Evolutionary conservation across 2,797 vertebrate species (phyloP).

Genomic region (Micropoecilia bifurca): DNA sequence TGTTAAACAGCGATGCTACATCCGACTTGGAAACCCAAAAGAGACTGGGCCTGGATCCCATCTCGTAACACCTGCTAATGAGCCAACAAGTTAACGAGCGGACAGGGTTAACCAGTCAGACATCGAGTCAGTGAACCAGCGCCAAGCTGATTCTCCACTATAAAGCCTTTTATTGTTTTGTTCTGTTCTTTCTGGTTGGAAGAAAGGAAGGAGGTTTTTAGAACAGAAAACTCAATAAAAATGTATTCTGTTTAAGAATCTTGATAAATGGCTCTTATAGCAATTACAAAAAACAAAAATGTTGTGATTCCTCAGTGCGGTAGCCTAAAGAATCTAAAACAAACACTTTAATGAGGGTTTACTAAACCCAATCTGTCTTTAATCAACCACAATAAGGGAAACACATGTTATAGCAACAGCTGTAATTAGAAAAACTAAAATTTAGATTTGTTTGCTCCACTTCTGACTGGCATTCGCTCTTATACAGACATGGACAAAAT

Average conservation of each 20-base stretch:
- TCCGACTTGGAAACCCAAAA: constrained; percentile 51
- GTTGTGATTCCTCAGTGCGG: neutral
- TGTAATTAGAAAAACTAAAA: neutral
- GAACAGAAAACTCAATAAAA: constrained; percentile 54
- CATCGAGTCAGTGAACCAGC: constrained; percentile 43
- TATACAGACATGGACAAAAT: too few species aligned
- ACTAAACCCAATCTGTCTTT: neutral
- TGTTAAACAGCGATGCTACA: constrained; percentile 70
- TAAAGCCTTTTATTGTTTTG: constrained; percentile 54
- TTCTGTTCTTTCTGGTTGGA: constrained; percentile 44
- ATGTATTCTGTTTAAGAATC: neutral
- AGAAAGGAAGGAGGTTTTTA: constrained; percentile 42
- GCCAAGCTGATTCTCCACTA: constrained; percentile 37
- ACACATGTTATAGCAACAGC: neutral
- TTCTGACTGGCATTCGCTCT: neutral
- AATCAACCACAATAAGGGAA: neutral
- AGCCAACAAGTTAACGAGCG: constrained; percentile 62
- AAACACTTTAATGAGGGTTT: neutral
- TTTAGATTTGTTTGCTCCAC: neutral
- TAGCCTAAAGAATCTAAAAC: neutral
- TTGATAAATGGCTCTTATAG: neutral
- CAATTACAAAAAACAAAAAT: too few species aligned
- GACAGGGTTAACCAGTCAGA: constrained; percentile 48
- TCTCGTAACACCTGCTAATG: constrained; percentile 82
- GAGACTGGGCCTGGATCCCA: constrained; percentile 52